Base-by-base conservation (phyloP, 2,797 vertebrate genomes). In the Hemitrygon akajei region DNA sequence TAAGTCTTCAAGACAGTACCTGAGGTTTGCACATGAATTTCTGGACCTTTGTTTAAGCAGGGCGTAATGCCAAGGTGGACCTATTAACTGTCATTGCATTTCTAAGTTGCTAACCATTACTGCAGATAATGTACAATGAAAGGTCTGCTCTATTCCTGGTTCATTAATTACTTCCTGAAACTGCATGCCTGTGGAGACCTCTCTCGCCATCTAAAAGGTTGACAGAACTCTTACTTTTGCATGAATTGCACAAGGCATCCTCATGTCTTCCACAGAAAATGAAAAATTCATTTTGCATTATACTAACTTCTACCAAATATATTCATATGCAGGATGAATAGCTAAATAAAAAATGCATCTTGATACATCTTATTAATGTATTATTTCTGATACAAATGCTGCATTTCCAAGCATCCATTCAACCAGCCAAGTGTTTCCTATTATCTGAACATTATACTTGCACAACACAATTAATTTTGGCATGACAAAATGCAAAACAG, bases 111-210 rank as follows among this genome's bases (percentile, higher is more conserved):
- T 73, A 71, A 37, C 60, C 37, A 37, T 71, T 73, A 91, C 9
- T 40, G 60, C n/a, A 37, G 87, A n/a, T 91, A 66, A 91, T 91
- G 87, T 22, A 71, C 37, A 91, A 91, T 66, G 47, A 84, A 84
- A 84, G 81, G 81, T 84, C 47, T 56, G 25, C 47, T 84, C 87
- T 47, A 71, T 73, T 40, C 34, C 25, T 3, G 2, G 20, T 71
- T 63, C 18, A 73, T 86, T 91, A 91, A 69, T 71, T 71, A 73
- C 89, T 73, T 91, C 66, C 69, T 73, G 25, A 47, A 91, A 71
- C 71, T 73, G 34, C 69, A 71, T 71, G 89, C 89, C 34, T 71
- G 9, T 71, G 66, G 7, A 73, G 69, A 91, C 63, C 63, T 69
- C 16, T 27, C 18, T 91, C 30, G 22, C 12, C 47, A 84, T 27